Evolutionary conservation across 1,140 invertebrate genomes (phyloP), one percentile per base, ranked within the genome.

Genomic region (Drosophila rhopaloa): DNA sequence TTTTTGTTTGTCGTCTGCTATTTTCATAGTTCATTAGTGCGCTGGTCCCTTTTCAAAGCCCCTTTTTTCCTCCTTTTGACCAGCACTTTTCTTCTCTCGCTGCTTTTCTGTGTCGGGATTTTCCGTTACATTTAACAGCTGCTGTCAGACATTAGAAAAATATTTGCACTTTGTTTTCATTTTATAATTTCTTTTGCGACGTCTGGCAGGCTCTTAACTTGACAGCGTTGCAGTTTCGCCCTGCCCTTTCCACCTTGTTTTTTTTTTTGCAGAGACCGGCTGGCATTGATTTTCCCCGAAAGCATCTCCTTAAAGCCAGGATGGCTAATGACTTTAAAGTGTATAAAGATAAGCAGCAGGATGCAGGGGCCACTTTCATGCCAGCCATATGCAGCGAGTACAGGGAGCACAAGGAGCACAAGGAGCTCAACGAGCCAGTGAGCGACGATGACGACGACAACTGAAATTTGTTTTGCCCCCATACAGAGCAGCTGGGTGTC

Each of bases 241-340:
- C 19, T 46, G 32, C 8, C 43, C 46, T 8, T 6, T n/a, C 37
- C 27, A 38, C n/a, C 67, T 38, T 48, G 27, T n/a, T 37, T 59
- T 14, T 8, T 59, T 46, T 4, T 59, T 35, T 16, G 5, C 7
- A 27, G 6, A 40, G 58, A 40, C 41, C 38, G 46, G 27, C 60
- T 48, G 59, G 59, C 81, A 81, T 84, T 85, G 77, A 66, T 79
- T 79, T 79, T 59, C 59, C 44, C 38, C 32, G 43, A 66, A 43
- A 56, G 79, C 58, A 79, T 44, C 56, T 82, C 10, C 68, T 85
- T 81, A 47, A 85, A 78, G 81, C 57, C 60, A 44, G 60, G 53
- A 6, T 53, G 70, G 81, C 84, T 88, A 86, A 88, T 88, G 83
- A 88, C 83, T 86, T 88, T 83, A 86, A 88, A 73, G 38, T 88